Evolutionary conservation across 1,140 invertebrate species (phyloP).

Genomic region (Eriocheir sinensis): DNA sequence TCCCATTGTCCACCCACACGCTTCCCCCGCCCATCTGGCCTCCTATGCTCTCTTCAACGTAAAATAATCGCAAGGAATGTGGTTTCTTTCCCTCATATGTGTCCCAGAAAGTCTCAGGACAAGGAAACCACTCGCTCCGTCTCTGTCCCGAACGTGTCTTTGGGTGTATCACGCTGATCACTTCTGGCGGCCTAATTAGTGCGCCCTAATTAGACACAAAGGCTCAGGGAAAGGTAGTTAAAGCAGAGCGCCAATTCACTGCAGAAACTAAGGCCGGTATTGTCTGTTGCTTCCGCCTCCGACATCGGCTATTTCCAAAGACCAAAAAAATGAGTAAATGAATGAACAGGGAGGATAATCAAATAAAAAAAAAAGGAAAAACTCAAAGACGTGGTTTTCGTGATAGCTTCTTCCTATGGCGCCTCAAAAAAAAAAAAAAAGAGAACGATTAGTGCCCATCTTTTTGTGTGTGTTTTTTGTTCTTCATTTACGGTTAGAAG

Average conservation of each 20-base stretch:
- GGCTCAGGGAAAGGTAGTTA: slow-evolving; percentile 23
- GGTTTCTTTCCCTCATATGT: neutral
- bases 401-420: no score
- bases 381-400: no score
- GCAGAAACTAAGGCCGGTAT: neutral
- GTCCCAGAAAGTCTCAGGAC: neutral
- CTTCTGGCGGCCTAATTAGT: neutral
- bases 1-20: neutral
- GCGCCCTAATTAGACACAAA: slow-evolving; percentile 9
- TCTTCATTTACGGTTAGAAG: no score
- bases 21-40: neutral
- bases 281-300: no score
- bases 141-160: neutral
- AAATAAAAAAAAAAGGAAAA: no score
- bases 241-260: neutral
- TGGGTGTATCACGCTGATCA: neutral
- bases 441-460: no score
- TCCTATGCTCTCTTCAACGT: neutral
- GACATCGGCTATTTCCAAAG: no score
- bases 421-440: no score
- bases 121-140: neutral
- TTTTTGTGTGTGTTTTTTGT: no score
- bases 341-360: no score
- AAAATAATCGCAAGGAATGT: neutral
- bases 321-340: no score